Evolutionary conservation across 2,113 vertebrate genomes (phyloP).

Genomic region (Myotis lucifugus): DNA sequence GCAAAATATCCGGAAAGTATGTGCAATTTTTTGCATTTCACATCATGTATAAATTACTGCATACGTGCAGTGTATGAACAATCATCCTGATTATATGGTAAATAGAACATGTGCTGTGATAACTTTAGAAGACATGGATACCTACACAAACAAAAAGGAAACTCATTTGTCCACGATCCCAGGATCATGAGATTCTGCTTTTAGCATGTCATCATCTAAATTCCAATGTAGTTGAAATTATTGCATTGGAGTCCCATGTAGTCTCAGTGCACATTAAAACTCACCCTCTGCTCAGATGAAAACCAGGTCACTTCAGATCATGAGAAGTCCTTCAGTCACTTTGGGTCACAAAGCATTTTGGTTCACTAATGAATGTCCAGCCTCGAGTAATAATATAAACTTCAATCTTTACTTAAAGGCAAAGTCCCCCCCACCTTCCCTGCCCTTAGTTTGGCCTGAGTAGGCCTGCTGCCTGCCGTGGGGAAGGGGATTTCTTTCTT

Average conservation of each 20-base stretch:
- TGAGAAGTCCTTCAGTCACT: background rate
- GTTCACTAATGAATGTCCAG: background rate
- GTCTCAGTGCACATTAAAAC: background rate
- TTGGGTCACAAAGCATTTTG: background rate
- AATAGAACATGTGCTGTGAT: background rate
- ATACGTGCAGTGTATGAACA: background rate
- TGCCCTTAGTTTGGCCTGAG: background rate
- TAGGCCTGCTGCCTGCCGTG: background rate
- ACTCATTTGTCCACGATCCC: background rate
- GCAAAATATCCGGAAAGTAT: conserved; percentile 42
- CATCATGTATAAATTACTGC: background rate
- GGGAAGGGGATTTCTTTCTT: background rate
- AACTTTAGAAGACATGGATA: background rate
- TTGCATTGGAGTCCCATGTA: background rate
- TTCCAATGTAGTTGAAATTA: background rate
- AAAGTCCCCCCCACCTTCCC: background rate
- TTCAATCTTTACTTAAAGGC: background rate
- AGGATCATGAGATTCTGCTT: background rate
- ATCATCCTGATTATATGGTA: background rate
- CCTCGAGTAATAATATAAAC: background rate
- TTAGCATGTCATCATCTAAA: background rate
- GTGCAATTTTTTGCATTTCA: background rate
- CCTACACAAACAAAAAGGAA: background rate
- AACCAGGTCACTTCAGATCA: background rate
- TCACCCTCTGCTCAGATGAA: background rate